These are phyloP conservation scores for Chaenogobius annularis DNA, from an alignment of 2,113 vertebrate genomes.

Conservation along the genomic window DNA sequence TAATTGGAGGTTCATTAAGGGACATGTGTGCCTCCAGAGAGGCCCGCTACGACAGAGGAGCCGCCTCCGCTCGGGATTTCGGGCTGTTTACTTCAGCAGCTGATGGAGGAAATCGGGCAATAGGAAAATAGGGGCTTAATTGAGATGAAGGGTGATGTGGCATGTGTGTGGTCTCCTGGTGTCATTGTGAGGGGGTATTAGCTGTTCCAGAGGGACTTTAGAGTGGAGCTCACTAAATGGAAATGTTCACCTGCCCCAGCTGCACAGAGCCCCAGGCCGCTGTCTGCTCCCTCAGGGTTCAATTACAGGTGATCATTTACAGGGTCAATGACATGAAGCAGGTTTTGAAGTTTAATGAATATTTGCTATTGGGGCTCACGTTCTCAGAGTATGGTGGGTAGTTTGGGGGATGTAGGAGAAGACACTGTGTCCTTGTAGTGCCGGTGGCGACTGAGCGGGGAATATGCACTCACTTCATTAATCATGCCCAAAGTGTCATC, in stretches of 20 bases:
- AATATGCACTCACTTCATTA: constrained; percentile 69
- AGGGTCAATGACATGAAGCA: constrained; percentile 59
- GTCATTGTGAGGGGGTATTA: constrained; percentile 49
- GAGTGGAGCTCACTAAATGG: constrained; percentile 17
- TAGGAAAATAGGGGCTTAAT: constrained; percentile 69
- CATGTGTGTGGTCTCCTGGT: constrained; percentile 47
- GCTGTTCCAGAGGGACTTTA: constrained; percentile 24
- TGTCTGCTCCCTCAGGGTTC: constrained; percentile 46
- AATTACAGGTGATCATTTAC: constrained; percentile 67
- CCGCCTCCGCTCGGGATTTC: constrained; percentile 47
- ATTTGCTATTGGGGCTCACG: constrained; percentile 60
- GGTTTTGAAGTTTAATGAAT: constrained; percentile 59
- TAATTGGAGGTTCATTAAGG: constrained; percentile 78
- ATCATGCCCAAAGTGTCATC: constrained; percentile 62
- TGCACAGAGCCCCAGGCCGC: constrained; percentile 28
- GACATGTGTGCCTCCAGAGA: constrained; percentile 62
- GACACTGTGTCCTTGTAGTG: constrained; percentile 64
- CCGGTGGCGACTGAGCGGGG: constrained; percentile 49
- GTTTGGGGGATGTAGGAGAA: constrained; percentile 25
- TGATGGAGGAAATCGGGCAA: constrained; percentile 59
- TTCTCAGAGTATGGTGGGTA: constrained; percentile 36
- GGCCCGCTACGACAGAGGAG: constrained; percentile 51
- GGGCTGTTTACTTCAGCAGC: constrained; percentile 62
- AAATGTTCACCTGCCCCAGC: constrained; percentile 56
- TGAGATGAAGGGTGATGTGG: constrained; percentile 60